Base-by-base conservation (phyloP, 2,797 vertebrate species). In the Petrocephalus sullivani region DNA sequence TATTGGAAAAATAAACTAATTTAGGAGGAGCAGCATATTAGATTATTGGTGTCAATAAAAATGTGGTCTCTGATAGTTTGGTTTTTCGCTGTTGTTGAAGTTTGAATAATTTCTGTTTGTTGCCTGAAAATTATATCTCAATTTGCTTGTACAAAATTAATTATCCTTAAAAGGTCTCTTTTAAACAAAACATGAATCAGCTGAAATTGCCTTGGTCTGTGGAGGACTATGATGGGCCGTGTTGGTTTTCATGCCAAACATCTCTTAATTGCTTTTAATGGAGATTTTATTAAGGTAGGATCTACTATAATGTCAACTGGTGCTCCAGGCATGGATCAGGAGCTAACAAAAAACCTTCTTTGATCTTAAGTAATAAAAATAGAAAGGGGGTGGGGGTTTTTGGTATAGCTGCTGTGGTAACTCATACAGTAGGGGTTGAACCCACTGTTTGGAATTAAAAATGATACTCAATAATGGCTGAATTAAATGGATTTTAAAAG, bases 1-100 rank as follows among this genome's bases (percentile, higher is more conserved):
- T 54, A 64, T 53, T 56, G 21, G 67, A 83, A 87, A 54, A 87
- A 82, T 83, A 53, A 64, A 23, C 54, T 37, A 9, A 51, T 89
- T 83, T 84, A 49, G 67, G 87, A 33, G 53, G 3, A 28, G 33
- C 28, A 41, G 16, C 56, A 33, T 19, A 60, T 87, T 54, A 53
- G 28, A 78, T 41, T 75, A 28, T 78, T 57, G 49, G 51, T 1
- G 33, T 87, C 37, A 75, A 87, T 33, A 75, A 71, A 75, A 23
- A 28, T 1, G 16, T 12, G 6, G 4, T 53, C 9, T 49, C 67
- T 71, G 61, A 28, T 87, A 87, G 56, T 46, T 49, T 61, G n/a
- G 3, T 61, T 67, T 61, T 46, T 51, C 5, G 4, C 28, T 41
- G 14, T 67, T 57, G 16, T 57, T 23, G 49, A 6, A 84, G 81